Conservation (phyloP, 1,140 invertebrate species). For the Diachasmimorpha longicaudata region DNA sequence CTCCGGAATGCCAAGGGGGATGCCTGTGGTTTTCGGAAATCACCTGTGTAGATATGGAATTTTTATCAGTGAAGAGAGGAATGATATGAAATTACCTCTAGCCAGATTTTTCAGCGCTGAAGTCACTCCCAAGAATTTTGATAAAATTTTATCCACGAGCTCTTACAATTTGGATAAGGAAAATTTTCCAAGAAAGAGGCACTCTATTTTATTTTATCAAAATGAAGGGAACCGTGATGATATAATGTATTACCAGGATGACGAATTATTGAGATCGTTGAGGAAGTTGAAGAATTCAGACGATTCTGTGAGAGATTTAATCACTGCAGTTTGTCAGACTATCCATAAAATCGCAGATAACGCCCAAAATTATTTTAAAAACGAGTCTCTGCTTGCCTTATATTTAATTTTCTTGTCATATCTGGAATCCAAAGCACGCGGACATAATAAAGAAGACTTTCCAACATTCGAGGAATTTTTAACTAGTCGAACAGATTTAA, state of each 20-base stretch:
- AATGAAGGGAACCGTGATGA: conserved; percentile 30
- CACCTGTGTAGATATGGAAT: conserved; percentile 49
- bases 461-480: conserved; percentile 41
- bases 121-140: conserved; percentile 57
- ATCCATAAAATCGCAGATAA: conserved; percentile 43
- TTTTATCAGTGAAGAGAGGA: conserved; percentile 55
- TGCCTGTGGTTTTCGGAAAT: too few relatives aligned
- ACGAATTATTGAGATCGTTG: conserved; percentile 48
- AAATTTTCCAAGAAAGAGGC: conserved; percentile 61
- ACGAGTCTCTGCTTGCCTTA: conserved; percentile 56
- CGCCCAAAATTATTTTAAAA: conserved; percentile 48
- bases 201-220: conserved; percentile 60
- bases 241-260: conserved; percentile 36
- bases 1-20: too few relatives aligned
- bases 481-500: conserved; percentile 29
- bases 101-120: conserved; percentile 55
- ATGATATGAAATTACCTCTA: conserved; percentile 63
- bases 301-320: conserved; percentile 40
- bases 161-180: conserved; percentile 63
- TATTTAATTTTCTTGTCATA: conserved; percentile 50
- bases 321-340: conserved; percentile 45
- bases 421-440: background rate
- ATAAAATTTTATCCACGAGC: conserved; percentile 63
- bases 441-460: background rate
- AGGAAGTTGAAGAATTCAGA: conserved; percentile 40